Percentiles rank a stretch among this genome's conserved stretches.
Evolutionary conservation across 2,888 invertebrate species (phyloP).

Genomic region (Hemicrepidius hirtus): DNA sequence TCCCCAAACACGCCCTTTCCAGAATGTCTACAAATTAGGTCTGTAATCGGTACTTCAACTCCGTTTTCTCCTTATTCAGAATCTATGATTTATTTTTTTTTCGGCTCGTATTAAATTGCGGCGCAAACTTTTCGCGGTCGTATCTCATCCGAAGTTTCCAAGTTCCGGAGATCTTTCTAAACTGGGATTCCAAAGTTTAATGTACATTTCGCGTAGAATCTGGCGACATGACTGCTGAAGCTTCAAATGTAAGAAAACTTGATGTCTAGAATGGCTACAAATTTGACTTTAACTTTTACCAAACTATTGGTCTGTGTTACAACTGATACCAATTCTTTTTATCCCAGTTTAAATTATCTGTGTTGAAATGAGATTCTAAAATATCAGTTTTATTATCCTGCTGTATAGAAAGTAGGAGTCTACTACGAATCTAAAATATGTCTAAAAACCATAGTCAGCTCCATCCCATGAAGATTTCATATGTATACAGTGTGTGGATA

Average conservation of each 20-base stretch:
- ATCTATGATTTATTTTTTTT: slow-evolving; percentile 49
- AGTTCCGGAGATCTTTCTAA: slow-evolving; percentile 50
- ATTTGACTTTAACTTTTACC: slow-evolving; percentile 48
- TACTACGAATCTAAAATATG: too few species aligned
- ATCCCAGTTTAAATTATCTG: neutral
- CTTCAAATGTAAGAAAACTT: slow-evolving; percentile 48
- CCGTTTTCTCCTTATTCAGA: slow-evolving; percentile 37
- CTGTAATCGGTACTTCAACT: slow-evolving; percentile 34
- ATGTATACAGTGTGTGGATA: too few species aligned
- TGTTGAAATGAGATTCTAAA: too few species aligned
- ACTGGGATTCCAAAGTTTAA: slow-evolving; percentile 52
- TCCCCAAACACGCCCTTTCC: slow-evolving; percentile 38
- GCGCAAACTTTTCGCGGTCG: slow-evolving; percentile 50
- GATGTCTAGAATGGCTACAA: slow-evolving; percentile 49
- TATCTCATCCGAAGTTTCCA: slow-evolving; percentile 48
- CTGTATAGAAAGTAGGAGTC: too few species aligned
- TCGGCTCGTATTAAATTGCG: slow-evolving; percentile 48
- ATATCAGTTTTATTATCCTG: too few species aligned
- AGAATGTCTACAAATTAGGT: slow-evolving; percentile 37
- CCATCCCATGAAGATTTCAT: too few species aligned
- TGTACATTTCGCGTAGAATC: slow-evolving; percentile 53
- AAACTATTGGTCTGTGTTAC: slow-evolving; percentile 34
- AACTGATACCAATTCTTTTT: slow-evolving; percentile 25
- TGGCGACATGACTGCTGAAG: slow-evolving; percentile 52
- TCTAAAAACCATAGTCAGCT: too few species aligned